These are phyloP conservation scores for Lontra canadensis DNA, from an alignment of 2,113 vertebrate genomes.

Conservation along the genomic window DNA sequence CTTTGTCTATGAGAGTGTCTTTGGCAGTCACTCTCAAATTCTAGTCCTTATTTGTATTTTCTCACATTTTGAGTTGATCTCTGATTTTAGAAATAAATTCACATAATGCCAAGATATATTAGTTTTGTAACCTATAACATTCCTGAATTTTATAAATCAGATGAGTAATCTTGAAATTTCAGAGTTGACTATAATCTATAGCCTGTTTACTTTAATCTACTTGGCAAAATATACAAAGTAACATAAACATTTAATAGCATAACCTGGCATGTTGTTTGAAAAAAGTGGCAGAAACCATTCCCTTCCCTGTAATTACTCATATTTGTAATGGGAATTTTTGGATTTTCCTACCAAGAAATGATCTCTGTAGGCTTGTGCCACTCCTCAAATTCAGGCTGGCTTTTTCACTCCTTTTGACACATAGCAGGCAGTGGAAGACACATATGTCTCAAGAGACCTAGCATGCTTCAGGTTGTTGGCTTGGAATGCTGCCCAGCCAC, in stretches of 20 bases:
- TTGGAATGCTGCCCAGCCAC: not conserved
- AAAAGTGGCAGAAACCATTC: not conserved
- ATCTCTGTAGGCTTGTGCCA: not conserved
- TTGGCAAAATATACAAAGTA: conserved; percentile 27
- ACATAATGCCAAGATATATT: not conserved
- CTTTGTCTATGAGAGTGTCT: not conserved
- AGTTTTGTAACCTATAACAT: not conserved
- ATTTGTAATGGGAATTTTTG: not conserved
- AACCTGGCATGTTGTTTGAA: not conserved
- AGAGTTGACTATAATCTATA: not conserved
- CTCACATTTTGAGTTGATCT: not conserved
- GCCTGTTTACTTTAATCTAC: not conserved
- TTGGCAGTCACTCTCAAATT: not conserved
- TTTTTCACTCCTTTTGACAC: not conserved
- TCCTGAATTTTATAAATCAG: not conserved
- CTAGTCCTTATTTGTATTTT: not conserved
- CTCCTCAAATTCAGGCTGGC: not conserved
- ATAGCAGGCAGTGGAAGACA: not conserved
- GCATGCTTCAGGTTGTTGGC: not conserved
- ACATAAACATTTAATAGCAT: conserved; percentile 18
- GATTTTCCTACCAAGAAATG: not conserved
- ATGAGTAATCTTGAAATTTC: not conserved
- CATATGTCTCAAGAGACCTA: not conserved
- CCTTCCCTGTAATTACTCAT: not conserved
- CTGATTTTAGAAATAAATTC: not conserved